Base-by-base conservation (phyloP, 2,888 invertebrate genomes). In the Thera britannica region DNA sequence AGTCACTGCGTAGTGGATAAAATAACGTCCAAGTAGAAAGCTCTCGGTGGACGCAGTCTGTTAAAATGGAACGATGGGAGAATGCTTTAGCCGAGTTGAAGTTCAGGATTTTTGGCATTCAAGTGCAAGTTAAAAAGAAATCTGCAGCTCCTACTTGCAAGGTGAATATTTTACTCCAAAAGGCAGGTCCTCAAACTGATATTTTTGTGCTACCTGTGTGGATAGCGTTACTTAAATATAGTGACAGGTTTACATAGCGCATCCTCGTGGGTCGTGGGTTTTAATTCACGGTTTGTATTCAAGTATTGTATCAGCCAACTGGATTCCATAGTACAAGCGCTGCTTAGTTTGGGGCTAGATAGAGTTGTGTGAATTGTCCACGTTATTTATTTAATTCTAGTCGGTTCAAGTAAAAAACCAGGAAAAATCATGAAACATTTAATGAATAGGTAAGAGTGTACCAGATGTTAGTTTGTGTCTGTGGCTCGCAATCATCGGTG, bases 21-120 rank as follows among this genome's bases (percentile, higher is more conserved):
- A 46, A 46, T 46, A 9, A 11, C 46, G 3, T 9, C 46, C 2
- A 11, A 41, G 41, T 9, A 46, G 9, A 49, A n/a, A 5, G 12
- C 49, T 12, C 49, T 49, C 2, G 11, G n/a, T 51, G 23, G 51
- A 23, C 7, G 46, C 9, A 8, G 58, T 46, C 46, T 7, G 35
- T 2, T 48, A 36, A 58, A 48, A 68, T 81, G 82, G 82, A 83
- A 2, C 75, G 75, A 2, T 83, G 82, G 79, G 65, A 67, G 51
- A 75, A 72, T 2, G 67, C 69, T 46, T 68, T 73, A 2, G 81
- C 79, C 49, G 80, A 78, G 49, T 70, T 90, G 1, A 78, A 79
- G 9, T 82, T 83, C 62, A 78, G 83, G 0, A 81, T 87, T 38
- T 77, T 90, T 2, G 90, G 91, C 35, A 87, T 90, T 64, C 88